A percentile compares a stretch with the other conserved stretches of the same genome.
Conservation (phyloP, 2,797 vertebrate genomes). For the Alectoris magna region DNA sequence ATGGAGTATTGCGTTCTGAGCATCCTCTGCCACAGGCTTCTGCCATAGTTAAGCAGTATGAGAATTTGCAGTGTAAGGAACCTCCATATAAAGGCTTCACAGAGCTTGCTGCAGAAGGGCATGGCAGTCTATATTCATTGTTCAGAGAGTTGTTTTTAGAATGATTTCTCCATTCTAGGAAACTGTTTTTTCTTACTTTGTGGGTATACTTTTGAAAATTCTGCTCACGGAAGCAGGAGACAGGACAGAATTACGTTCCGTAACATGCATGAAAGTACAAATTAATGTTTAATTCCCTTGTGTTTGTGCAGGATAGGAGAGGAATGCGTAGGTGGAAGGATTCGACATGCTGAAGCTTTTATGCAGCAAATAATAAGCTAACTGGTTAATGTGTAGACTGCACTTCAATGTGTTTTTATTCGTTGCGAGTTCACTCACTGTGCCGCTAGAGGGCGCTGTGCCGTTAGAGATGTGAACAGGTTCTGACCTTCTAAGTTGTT, state of each 20-base stretch:
- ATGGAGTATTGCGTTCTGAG: not conserved
- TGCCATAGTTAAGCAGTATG: accelerated
- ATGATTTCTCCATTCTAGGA: not conserved
- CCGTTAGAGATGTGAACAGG: not conserved
- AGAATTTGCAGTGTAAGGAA: accelerated
- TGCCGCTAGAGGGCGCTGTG: slow-evolving; percentile 56
- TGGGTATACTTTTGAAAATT: not conserved
- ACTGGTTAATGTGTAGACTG: not conserved
- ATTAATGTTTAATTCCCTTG: not conserved
- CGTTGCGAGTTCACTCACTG: not conserved
- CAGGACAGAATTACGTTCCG: not conserved
- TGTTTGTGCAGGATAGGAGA: not conserved
- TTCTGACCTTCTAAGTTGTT: not conserved
- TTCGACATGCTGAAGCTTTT: not conserved
- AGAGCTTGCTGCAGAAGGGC: not conserved
- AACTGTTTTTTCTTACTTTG: not conserved
- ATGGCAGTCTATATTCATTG: not conserved
- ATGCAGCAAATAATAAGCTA: not conserved
- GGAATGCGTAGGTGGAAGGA: not conserved
- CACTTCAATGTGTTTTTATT: not conserved
- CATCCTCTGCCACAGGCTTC: not conserved
- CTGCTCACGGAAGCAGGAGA: not conserved
- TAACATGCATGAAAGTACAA: not conserved
- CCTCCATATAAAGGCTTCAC: not conserved
- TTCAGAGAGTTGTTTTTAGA: not conserved